Percentiles rank a stretch among this genome's conserved stretches.
phyloP scores from a whole-genome alignment of 2,113 vertebrate species.

The Tursiops truncatus region DNA sequence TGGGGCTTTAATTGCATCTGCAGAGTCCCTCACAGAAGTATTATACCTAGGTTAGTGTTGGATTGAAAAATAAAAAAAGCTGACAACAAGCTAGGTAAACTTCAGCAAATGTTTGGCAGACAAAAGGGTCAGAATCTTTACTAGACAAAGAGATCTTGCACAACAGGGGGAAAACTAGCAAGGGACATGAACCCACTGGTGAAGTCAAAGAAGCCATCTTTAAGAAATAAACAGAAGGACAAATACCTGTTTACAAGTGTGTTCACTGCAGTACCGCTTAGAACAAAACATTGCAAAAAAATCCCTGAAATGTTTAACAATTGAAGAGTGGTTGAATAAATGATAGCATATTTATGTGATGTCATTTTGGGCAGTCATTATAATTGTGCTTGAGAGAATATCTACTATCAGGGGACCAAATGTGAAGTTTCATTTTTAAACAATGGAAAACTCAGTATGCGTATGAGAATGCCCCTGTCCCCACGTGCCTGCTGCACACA shows the following conservation, averaged over 20 bases:
- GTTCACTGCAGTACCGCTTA: neutral
- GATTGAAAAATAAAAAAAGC: neutral
- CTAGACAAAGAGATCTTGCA: neutral
- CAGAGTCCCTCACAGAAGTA: neutral
- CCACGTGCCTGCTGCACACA: neutral
- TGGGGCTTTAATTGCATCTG: neutral
- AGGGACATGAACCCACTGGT: neutral
- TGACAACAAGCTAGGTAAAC: neutral
- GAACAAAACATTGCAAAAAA: neutral
- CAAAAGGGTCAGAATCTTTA: neutral
- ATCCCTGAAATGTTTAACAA: neutral
- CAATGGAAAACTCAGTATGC: neutral
- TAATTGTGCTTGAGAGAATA: neutral
- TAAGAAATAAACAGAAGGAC: neutral
- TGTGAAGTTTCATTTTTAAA: neutral
- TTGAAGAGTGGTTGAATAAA: neutral
- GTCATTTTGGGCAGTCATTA: neutral
- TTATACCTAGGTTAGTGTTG: neutral
- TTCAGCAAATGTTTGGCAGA: neutral
- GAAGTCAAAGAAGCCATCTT: neutral
- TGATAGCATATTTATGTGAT: neutral
- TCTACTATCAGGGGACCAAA: neutral
- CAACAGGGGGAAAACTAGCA: neutral
- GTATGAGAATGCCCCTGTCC: accelerated
- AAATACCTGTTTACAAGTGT: neutral